phyloP scores from a whole-genome alignment of 1,140 invertebrate species.

The Drosophila ananassae region DNA sequence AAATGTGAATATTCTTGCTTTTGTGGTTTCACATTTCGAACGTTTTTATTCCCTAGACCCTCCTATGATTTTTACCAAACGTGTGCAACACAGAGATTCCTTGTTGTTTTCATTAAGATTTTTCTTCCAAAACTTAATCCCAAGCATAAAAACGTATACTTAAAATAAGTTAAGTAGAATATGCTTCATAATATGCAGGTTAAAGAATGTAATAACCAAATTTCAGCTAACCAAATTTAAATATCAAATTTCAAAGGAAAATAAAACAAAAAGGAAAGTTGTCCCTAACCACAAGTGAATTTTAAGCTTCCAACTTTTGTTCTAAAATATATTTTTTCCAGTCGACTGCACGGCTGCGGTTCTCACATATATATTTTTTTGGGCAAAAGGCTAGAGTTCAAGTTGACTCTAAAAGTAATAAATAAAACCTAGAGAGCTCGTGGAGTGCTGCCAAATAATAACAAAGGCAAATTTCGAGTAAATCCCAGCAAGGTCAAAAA shows the following conservation, averaged over 20 bases:
- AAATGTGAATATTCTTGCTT: conserved; percentile 25
- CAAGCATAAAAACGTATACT: too few relatives aligned
- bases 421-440: conserved; percentile 15
- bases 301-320: not conserved
- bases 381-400: conserved; percentile 23
- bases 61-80: too few relatives aligned
- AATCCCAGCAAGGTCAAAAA: conserved; percentile 23
- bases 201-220: not conserved
- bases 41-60: too few relatives aligned
- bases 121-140: too few relatives aligned
- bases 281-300: conserved; percentile 10
- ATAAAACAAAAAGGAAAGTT: conserved; percentile 10
- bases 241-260: not conserved
- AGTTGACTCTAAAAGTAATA: conserved; percentile 2
- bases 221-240: too few relatives aligned
- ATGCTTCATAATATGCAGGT: not conserved
- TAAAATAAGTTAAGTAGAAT: too few relatives aligned
- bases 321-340: conserved; percentile 33
- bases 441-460: conserved; percentile 19
- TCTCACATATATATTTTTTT: conserved; percentile 6
- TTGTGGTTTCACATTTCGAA: not conserved
- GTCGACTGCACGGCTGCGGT: conserved; percentile 12
- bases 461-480: not conserved
- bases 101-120: too few relatives aligned
- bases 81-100: too few relatives aligned